These are phyloP conservation scores for Ivindomyrus marchei DNA, from an alignment of 2,113 vertebrate species.

Conservation along the genomic window DNA sequence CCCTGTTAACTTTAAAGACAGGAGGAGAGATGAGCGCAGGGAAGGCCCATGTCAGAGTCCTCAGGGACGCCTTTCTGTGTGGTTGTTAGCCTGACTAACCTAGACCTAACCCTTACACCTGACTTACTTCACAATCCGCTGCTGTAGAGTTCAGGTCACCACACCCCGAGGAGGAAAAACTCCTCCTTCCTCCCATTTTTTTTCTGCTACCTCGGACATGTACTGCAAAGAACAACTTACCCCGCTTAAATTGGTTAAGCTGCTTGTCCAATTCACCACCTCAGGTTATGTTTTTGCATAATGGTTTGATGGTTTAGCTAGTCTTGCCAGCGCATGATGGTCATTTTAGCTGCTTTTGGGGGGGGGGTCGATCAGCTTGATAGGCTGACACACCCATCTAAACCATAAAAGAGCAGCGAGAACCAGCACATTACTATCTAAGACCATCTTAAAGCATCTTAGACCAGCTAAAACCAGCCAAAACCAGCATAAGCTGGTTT, in stretches of 20 bases:
- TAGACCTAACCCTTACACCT: slow-evolving; percentile 63
- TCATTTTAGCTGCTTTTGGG: neutral
- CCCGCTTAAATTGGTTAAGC: neutral
- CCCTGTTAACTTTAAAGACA: slow-evolving; percentile 21
- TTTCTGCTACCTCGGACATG: neutral
- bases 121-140: slow-evolving; percentile 46
- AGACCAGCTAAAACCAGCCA: neutral
- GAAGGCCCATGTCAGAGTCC: slow-evolving; percentile 24
- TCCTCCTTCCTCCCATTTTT: neutral
- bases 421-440: neutral
- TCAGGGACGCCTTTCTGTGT: slow-evolving; percentile 51
- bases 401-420: neutral
- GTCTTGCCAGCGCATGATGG: neutral
- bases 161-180: neutral
- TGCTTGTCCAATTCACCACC: neutral
- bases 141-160: slow-evolving; percentile 47
- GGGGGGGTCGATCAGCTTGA: neutral
- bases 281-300: neutral
- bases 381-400: neutral
- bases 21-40: slow-evolving; percentile 15
- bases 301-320: neutral
- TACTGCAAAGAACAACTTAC: neutral
- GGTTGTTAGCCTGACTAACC: slow-evolving; percentile 60
- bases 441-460: neutral
- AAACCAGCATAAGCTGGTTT: neutral